Conservation (phyloP, 2,797 vertebrate genomes). For the Gobionotothen gibberifrons region DNA sequence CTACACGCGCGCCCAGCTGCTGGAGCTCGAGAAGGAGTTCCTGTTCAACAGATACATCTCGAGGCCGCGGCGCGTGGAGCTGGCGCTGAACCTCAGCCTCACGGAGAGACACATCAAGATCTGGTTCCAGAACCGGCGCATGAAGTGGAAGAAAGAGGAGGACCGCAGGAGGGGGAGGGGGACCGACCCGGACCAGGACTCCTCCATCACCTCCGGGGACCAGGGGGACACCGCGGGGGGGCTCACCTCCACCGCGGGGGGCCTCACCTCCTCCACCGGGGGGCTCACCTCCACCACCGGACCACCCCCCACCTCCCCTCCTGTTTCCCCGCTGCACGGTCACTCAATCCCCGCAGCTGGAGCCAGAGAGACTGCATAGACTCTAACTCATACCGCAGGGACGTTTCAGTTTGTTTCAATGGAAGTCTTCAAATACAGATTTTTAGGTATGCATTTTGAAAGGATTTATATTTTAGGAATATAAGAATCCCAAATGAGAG, state of each 20-base stretch:
- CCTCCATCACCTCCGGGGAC: conserved; percentile 91
- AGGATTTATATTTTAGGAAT: too few species aligned
- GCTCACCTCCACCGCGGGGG: conserved; percentile 79
- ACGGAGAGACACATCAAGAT: conserved; percentile 98
- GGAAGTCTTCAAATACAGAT: neutral
- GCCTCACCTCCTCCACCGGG: conserved; percentile 76
- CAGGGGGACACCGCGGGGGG: conserved; percentile 80
- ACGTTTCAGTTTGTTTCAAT: neutral
- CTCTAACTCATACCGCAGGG: conserved; percentile 3
- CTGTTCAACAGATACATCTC: conserved; percentile 99
- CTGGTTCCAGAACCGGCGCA: conserved; percentile 97
- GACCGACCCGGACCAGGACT: conserved; percentile 91
- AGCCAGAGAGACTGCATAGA: conserved; percentile 77
- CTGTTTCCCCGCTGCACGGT: conserved; percentile 78
- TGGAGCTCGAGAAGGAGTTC: conserved; percentile 98
- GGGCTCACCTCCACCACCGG: conserved; percentile 65
- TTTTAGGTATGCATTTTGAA: neutral
- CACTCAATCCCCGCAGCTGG: conserved; percentile 55
- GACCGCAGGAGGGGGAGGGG: conserved; percentile 89
- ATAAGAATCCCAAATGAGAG: too few species aligned
- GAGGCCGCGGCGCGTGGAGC: conserved; percentile 93
- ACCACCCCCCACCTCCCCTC: conserved; percentile 56
- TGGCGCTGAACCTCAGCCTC: conserved; percentile 95
- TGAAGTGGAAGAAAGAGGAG: conserved; percentile 99
- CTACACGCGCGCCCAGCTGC: conserved; percentile 95